Conservation (phyloP, 2,888 invertebrate genomes). For the Lamellibrachia satsuma region DNA sequence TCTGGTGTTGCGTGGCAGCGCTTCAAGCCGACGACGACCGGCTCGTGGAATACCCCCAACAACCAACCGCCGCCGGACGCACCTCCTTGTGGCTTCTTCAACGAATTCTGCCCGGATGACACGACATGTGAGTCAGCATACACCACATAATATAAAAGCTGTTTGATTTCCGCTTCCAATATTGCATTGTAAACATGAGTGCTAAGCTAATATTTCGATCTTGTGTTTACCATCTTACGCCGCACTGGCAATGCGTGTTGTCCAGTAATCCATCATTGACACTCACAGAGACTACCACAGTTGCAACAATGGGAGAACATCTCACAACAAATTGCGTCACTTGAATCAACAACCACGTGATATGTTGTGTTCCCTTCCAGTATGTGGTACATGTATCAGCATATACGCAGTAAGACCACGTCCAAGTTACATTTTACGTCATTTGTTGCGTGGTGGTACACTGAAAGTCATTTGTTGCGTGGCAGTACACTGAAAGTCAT, state of each 20-base stretch:
- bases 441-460: too few species aligned
- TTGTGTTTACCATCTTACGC: background rate
- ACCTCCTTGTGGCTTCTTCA: conserved; percentile 48
- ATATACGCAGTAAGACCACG: too few species aligned
- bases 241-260: background rate
- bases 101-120: conserved; percentile 42
- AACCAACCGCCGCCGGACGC: conserved; percentile 42
- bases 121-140: background rate
- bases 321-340: too few species aligned
- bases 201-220: too few species aligned
- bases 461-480: too few species aligned
- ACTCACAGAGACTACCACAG: background rate
- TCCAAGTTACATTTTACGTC: too few species aligned
- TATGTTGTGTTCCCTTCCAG: too few species aligned
- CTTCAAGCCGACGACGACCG: background rate
- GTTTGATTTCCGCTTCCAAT: background rate
- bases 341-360: too few species aligned
- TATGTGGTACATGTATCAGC: too few species aligned
- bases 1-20: background rate
- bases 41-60: conserved; percentile 24
- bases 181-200: background rate
- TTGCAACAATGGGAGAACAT: too few species aligned
- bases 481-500: too few species aligned
- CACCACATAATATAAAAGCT: background rate
- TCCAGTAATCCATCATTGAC: background rate